These are phyloP conservation scores for Sturmia bella DNA, from an alignment of 2,888 invertebrate genomes.

Conservation along the genomic window DNA sequence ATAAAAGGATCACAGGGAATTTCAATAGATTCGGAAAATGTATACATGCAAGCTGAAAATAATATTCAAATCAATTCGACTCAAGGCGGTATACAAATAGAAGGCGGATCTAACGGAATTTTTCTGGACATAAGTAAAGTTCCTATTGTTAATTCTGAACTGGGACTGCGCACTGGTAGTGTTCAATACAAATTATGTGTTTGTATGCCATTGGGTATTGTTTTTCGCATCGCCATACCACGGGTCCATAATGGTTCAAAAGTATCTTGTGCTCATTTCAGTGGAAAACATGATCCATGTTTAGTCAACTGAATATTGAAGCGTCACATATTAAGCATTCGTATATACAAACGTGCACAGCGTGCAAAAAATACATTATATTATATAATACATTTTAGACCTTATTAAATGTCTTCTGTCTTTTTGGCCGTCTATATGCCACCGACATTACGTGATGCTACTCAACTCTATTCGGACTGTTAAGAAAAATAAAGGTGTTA, in stretches of 20 bases:
- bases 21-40: constrained; percentile 86
- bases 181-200: constrained; percentile 93
- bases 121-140: constrained; percentile 87
- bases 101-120: constrained; percentile 88
- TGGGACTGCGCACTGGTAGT: constrained; percentile 81
- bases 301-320: constrained; percentile 66
- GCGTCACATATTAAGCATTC: neutral
- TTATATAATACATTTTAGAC: no score
- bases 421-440: no score
- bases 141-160: constrained; percentile 85
- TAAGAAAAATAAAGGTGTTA: no score
- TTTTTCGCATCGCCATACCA: constrained; percentile 90
- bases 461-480: no score
- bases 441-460: no score
- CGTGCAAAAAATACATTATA: no score
- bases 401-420: no score
- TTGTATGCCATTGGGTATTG: constrained; percentile 93
- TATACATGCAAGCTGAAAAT: constrained; percentile 90
- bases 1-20: constrained; percentile 92
- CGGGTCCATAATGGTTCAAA: constrained; percentile 81
- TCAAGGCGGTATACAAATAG: constrained; percentile 88
- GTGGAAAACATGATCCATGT: constrained; percentile 79
- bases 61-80: constrained; percentile 90
- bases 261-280: constrained; percentile 80
- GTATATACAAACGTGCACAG: neutral